phyloP scores from a whole-genome alignment of 2,797 vertebrate genomes.

The Brachymystax lenok region DNA sequence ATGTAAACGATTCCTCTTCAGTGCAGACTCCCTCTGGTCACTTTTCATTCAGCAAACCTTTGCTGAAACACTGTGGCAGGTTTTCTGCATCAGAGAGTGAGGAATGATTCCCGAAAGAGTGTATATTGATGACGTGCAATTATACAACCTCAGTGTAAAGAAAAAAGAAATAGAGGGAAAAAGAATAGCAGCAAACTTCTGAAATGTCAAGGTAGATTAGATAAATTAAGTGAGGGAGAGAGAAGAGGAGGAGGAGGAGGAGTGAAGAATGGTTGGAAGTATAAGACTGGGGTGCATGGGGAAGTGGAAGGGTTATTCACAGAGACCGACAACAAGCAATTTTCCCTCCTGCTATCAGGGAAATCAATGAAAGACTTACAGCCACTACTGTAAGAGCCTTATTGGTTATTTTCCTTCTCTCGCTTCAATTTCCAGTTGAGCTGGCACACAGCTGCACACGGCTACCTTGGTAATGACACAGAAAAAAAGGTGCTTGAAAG shows the following conservation, averaged over 20 bases:
- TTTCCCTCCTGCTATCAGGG: slow-evolving; percentile 17
- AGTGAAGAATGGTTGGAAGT: slow-evolving; percentile 24
- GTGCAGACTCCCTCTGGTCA: slow-evolving; percentile 29
- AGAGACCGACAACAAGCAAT: slow-evolving; percentile 1
- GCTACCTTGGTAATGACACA: neutral
- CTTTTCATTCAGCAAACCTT: slow-evolving; percentile 24
- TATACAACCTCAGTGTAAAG: neutral
- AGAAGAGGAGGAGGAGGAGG: slow-evolving; percentile 10
- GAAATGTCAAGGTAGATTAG: slow-evolving; percentile 54
- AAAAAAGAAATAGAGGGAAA: neutral
- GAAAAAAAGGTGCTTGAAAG: neutral
- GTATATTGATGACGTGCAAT: neutral
- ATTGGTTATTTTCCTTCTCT: neutral
- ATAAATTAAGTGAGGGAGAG: slow-evolving; percentile 28
- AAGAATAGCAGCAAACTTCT: neutral
- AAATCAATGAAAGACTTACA: slow-evolving; percentile 28
- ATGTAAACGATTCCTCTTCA: slow-evolving; percentile 16
- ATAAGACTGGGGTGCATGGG: neutral
- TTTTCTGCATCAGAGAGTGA: slow-evolving; percentile 13
- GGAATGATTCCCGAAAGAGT: neutral
- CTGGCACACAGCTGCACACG: neutral
- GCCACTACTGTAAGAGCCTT: slow-evolving; percentile 7
- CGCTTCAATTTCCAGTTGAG: neutral
- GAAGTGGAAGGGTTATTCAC: slow-evolving; percentile 19
- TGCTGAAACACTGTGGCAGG: slow-evolving; percentile 19